Evolutionary conservation across 2,113 vertebrate species (phyloP).

Genomic region (Mustela nigripes): DNA sequence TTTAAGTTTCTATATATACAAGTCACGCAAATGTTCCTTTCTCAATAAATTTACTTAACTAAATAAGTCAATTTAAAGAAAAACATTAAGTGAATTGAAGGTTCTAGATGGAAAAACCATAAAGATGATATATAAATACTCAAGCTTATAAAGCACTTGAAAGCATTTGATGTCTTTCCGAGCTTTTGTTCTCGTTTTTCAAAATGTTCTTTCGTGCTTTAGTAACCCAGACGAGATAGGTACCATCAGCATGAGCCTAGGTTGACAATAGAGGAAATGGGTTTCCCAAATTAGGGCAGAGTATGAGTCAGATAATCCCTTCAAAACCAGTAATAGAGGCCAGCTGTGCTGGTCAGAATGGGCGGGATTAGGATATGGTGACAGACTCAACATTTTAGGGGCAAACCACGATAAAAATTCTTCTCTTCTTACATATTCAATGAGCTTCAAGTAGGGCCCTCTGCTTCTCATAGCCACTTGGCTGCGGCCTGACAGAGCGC

Average conservation of each 20-base stretch:
- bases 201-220: neutral
- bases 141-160: neutral
- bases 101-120: neutral
- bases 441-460: neutral
- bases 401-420: neutral
- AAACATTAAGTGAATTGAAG: neutral
- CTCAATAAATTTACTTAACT: constrained; percentile 2
- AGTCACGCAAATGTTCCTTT: neutral
- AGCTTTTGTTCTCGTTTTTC: neutral
- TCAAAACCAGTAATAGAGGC: constrained; percentile 1
- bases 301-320: neutral
- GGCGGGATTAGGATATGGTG: neutral
- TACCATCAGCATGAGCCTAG: neutral
- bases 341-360: neutral
- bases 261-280: constrained; percentile 7
- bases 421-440: neutral
- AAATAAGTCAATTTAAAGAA: constrained; percentile 13
- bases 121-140: neutral
- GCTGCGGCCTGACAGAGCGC: neutral
- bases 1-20: neutral
- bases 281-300: neutral
- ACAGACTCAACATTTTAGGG: neutral
- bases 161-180: neutral
- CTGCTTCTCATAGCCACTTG: fast-evolving
- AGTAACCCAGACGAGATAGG: neutral